phyloP scores from a whole-genome alignment of 2,113 vertebrate species.

The Litocranius walleri region DNA sequence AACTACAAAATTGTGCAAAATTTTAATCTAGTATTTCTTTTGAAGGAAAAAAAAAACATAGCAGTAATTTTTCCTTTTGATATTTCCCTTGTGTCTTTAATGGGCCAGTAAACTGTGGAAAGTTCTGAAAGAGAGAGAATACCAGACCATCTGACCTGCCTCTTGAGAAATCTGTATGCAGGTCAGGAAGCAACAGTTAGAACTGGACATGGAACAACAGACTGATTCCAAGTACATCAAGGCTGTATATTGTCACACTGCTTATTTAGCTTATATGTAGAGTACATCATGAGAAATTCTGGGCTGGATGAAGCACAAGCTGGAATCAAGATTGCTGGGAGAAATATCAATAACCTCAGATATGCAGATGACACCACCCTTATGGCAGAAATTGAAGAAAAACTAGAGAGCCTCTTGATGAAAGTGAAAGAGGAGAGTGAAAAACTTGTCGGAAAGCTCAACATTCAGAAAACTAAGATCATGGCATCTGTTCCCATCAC shows the following conservation, averaged over 20 bases:
- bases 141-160: neutral
- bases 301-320: neutral
- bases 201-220: neutral
- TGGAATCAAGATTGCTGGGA: neutral
- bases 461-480: neutral
- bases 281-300: neutral
- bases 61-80: neutral
- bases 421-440: neutral
- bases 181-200: neutral
- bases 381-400: neutral
- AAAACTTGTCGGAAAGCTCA: neutral
- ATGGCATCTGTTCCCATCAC: neutral
- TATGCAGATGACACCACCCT: neutral
- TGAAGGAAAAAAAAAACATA: neutral
- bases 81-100: slow-evolving; percentile 8
- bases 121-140: neutral
- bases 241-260: neutral
- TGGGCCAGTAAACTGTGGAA: neutral
- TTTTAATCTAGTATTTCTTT: slow-evolving; percentile 1
- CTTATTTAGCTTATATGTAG: neutral
- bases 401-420: neutral
- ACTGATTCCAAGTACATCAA: neutral
- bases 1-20: neutral
- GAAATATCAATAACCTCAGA: neutral
- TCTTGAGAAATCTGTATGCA: neutral